Conservation (phyloP, 1,140 invertebrate genomes). For the Ips nitidus region DNA sequence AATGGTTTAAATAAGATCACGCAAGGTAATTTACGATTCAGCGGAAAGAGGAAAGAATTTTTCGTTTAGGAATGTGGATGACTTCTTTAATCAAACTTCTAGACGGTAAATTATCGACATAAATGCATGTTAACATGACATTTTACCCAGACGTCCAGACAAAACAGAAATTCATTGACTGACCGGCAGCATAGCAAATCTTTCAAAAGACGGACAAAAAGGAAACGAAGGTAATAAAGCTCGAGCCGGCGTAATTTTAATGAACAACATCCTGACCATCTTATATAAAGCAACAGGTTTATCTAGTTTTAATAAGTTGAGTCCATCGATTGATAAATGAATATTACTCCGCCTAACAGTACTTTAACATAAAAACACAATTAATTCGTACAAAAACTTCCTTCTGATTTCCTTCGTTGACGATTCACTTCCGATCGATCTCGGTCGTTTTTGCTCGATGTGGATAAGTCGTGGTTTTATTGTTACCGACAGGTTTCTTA, state of each 20-base stretch:
- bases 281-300: conserved; percentile 40
- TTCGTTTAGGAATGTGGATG: too few relatives aligned
- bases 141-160: too few relatives aligned
- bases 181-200: not conserved
- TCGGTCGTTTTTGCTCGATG: not conserved
- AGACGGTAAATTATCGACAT: too few relatives aligned
- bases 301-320: conserved; percentile 42
- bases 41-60: too few relatives aligned
- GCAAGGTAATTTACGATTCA: too few relatives aligned
- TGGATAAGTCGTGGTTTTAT: not conserved
- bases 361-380: conserved; percentile 34
- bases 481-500: not conserved
- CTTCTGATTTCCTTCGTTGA: conserved; percentile 28
- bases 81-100: too few relatives aligned
- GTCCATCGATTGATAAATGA: conserved; percentile 38
- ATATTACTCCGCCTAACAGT: conserved; percentile 39
- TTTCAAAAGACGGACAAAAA: conserved; percentile 7
- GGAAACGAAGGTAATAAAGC: conserved; percentile 26
- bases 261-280: conserved; percentile 42
- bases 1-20: too few relatives aligned
- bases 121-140: too few relatives aligned
- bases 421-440: conserved; percentile 26
- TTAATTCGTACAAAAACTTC: conserved; percentile 26
- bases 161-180: too few relatives aligned
- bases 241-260: conserved; percentile 37